Conservation (phyloP, 2,797 vertebrate genomes). For the Carapus acus region DNA sequence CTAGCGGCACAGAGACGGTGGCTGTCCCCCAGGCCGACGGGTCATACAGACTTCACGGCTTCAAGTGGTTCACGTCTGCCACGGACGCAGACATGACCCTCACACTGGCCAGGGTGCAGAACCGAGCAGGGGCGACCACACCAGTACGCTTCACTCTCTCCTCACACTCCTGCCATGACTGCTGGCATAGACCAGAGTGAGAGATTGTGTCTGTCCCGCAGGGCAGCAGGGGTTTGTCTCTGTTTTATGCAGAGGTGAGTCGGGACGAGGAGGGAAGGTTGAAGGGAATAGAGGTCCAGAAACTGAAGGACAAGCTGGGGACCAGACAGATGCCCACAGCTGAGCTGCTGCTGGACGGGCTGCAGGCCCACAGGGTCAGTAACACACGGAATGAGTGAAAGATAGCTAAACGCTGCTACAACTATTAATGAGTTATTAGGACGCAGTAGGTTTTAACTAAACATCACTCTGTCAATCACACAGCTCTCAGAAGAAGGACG, state of each 20-base stretch:
- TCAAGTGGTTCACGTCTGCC: conserved; percentile 88
- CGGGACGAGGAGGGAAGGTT: conserved; percentile 68
- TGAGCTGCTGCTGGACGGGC: conserved; percentile 79
- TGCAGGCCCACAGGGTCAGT: conserved; percentile 73
- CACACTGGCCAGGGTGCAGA: conserved; percentile 75
- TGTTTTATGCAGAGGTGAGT: conserved; percentile 78
- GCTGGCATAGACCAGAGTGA: background rate
- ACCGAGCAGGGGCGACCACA: conserved; percentile 63
- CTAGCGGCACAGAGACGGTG: conserved; percentile 76
- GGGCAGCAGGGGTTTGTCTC: conserved; percentile 77
- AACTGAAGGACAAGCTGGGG: conserved; percentile 85
- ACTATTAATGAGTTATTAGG: background rate
- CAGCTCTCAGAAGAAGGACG: conserved; percentile 81
- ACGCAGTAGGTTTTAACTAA: too few species aligned
- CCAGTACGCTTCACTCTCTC: conserved; percentile 47
- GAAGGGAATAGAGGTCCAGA: conserved; percentile 78
- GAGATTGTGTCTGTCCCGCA: conserved; percentile 33
- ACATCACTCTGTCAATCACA: background rate
- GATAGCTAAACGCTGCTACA: background rate
- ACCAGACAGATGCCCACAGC: conserved; percentile 84
- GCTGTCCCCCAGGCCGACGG: conserved; percentile 76
- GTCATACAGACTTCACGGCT: conserved; percentile 76
- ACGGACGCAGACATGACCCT: conserved; percentile 82
- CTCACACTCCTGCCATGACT: background rate
- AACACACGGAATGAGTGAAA: background rate